Evolutionary conservation across 2,113 vertebrate genomes (phyloP), one percentile per base, ranked within the genome.

Genomic region (Aegypius monachus): DNA sequence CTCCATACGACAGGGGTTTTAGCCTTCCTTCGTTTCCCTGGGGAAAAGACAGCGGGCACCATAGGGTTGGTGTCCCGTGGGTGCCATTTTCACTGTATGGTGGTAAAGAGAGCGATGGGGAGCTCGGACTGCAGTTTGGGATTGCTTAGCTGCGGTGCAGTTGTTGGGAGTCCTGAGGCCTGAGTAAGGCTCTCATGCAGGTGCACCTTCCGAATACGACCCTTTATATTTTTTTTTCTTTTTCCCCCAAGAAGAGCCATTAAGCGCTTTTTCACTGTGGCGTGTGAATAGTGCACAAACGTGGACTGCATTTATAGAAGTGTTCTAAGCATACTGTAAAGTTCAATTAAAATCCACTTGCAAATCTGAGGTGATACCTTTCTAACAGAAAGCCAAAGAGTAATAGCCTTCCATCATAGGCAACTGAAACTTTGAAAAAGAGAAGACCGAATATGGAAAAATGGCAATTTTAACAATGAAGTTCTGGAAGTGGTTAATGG

Each of bases 121-220:
- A 81, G 1, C 47, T 55, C 2, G 0, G 5, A 1, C 2, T n/a
- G 34, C 4, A 1, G 1, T 66, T 56, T 42, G 59, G 45, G 50
- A 4, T 68, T 72, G 43, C 52, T 38, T 34, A 23, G 20, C 52
- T 27, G 32, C 32, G 9, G 2, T 27, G 40, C 11, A 3, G 18
- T 20, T 19, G 1, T 27, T 45, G 31, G 20, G n/a, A 8, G 10
- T 34, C 25, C n/a, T 34, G 75, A 62, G 43, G 88, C 48, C 53
- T 20, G 31, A 27, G 15, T 6, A 27, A 70, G 31, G 36, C 36
- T 56, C 16, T 53, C 0, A 0, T 26, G 56, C 19, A 42, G 36
- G 21, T 90, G 31, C 38, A 8, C 16, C n/a, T 47, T 71, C 77
- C 1, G 1, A 4, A 71, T 14, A 11, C 11, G 23, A 4, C 68